Evolutionary conservation across 2,888 invertebrate species (phyloP).

Genomic region (Liodrosophila aerea): DNA sequence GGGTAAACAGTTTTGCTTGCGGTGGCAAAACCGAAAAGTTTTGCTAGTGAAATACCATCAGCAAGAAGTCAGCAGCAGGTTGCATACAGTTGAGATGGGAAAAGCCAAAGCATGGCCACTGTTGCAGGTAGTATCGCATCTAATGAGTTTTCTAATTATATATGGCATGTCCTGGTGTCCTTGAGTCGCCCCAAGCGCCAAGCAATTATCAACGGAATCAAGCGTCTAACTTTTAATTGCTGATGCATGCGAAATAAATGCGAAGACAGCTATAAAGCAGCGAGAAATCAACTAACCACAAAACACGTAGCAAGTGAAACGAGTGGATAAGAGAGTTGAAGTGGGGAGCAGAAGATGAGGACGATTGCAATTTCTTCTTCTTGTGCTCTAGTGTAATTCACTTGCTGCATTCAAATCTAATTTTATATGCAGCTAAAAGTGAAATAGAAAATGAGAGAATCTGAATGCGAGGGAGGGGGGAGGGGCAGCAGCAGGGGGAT

Average conservation of each 20-base stretch:
- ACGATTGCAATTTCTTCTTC: constrained; percentile 35
- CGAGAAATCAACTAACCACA: constrained; percentile 22
- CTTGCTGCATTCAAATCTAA: constrained; percentile 50
- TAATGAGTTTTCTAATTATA: constrained; percentile 74
- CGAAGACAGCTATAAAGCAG: constrained; percentile 24
- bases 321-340: not conserved
- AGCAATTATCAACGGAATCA: constrained; percentile 65
- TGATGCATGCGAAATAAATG: constrained; percentile 62
- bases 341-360: constrained; percentile 15
- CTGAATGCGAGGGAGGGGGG: not conserved
- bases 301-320: constrained; percentile 20
- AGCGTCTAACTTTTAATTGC: constrained; percentile 73
- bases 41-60: constrained; percentile 38
- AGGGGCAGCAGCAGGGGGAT: not conserved
- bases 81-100: constrained; percentile 14
- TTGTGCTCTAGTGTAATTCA: constrained; percentile 22
- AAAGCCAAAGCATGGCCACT: constrained; percentile 6
- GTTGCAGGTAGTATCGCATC: constrained; percentile 23
- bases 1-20: constrained; percentile 62
- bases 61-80: constrained; percentile 5
- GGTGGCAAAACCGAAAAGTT: constrained; percentile 54
- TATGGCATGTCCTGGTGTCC: constrained; percentile 23
- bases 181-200: constrained; percentile 18
- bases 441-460: constrained; percentile 15
- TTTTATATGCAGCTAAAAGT: constrained; percentile 36